phyloP scores from a whole-genome alignment of 2,797 vertebrate species.

The Cryptoblepharus egeriae region DNA sequence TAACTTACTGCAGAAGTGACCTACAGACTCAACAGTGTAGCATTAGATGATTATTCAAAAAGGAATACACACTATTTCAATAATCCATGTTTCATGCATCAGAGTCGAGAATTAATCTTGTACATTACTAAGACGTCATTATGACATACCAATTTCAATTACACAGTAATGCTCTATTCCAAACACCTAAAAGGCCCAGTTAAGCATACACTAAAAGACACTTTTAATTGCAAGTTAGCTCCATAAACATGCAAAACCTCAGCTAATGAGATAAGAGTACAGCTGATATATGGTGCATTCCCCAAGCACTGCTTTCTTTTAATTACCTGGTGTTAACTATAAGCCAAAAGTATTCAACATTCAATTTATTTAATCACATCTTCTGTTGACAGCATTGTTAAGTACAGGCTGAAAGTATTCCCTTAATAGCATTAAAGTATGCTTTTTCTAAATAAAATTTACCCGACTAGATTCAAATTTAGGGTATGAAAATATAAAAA shows the following conservation, averaged over 20 bases:
- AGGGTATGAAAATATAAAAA: constrained; percentile 47
- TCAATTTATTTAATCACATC: constrained; percentile 83
- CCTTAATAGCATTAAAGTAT: constrained; percentile 78
- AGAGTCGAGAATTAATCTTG: constrained; percentile 61
- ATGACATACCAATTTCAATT: constrained; percentile 74
- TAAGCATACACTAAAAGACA: constrained; percentile 76
- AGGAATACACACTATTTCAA: constrained; percentile 1
- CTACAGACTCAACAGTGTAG: not conserved
- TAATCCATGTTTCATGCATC: constrained; percentile 31
- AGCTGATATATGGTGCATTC: constrained; percentile 80
- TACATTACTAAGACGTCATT: constrained; percentile 61
- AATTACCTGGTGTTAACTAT: constrained; percentile 82
- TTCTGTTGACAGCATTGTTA: constrained; percentile 78
- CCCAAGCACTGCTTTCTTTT: constrained; percentile 84
- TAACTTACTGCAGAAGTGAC: not conserved
- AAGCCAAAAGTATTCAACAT: constrained; percentile 79
- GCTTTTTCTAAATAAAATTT: constrained; percentile 72
- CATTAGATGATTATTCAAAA: constrained; percentile 27
- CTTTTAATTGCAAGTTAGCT: constrained; percentile 80
- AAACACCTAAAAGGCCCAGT: constrained; percentile 76
- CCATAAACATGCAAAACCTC: constrained; percentile 80
- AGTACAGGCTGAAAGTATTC: constrained; percentile 73
- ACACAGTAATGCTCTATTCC: constrained; percentile 69
- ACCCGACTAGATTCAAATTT: constrained; percentile 64
- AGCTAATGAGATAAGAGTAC: constrained; percentile 81